A percentile compares a stretch with the other conserved stretches of the same genome.
phyloP scores from a whole-genome alignment of 2,797 vertebrate genomes.

The Silurus lanzhouensis region DNA sequence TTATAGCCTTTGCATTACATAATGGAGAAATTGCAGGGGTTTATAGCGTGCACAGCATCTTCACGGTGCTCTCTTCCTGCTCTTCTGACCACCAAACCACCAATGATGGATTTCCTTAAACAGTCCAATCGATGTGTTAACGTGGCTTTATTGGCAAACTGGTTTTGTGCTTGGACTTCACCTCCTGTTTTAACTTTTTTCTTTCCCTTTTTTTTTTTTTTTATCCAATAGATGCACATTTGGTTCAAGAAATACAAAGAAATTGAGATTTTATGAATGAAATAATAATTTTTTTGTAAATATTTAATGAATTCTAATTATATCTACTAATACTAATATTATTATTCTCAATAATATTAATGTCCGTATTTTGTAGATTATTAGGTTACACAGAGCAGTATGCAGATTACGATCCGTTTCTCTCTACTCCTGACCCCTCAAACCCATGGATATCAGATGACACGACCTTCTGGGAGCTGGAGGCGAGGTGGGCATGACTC shows the following conservation, averaged over 20 bases:
- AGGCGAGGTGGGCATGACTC: conserved; percentile 80
- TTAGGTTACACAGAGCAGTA: conserved; percentile 94
- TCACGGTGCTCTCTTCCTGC: neutral
- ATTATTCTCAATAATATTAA: neutral
- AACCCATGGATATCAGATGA: conserved; percentile 97
- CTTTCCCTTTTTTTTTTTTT: neutral
- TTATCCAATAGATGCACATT: too few relatives aligned
- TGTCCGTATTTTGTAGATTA: conserved; percentile 72
- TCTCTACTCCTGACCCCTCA: conserved; percentile 88
- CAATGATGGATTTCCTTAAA: conserved; percentile 1
- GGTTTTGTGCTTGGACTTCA: neutral
- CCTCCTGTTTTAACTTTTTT: neutral
- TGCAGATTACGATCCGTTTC: conserved; percentile 95
- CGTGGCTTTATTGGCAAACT: neutral
- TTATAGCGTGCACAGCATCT: neutral
- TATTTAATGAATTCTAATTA: too few relatives aligned
- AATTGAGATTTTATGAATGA: too few relatives aligned
- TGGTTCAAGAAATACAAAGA: too few relatives aligned
- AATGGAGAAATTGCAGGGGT: conserved; percentile 11
- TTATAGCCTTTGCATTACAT: neutral
- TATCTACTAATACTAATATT: too few relatives aligned
- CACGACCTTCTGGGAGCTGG: conserved; percentile 90
- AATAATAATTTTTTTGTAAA: too few relatives aligned
- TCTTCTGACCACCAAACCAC: neutral
- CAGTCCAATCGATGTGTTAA: neutral